A percentile compares a stretch with the other conserved stretches of the same genome.
Conservation (phyloP, 2,113 vertebrate genomes). For the Tinamus guttatus region DNA sequence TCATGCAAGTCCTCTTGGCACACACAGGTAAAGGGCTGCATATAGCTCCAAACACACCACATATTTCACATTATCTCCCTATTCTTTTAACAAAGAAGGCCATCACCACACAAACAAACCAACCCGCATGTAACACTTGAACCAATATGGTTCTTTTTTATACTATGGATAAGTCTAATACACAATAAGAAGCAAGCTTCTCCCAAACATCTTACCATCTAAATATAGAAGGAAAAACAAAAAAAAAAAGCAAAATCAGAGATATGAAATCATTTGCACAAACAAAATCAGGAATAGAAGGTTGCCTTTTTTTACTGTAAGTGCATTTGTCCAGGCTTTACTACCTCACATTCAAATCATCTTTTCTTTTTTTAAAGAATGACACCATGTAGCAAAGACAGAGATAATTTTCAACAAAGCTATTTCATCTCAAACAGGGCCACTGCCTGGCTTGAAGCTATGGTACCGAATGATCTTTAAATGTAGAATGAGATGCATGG, state of each 20-base stretch:
- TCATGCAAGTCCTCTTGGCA: not conserved
- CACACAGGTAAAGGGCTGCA: rapidly evolving
- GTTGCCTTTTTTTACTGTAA: not conserved
- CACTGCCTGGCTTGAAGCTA: conserved; percentile 10
- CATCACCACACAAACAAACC: not conserved
- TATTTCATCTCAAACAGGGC: not conserved
- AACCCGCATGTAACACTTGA: not conserved
- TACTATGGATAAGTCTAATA: not conserved
- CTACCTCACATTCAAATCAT: not conserved
- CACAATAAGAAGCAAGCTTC: not conserved
- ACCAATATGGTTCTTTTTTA: not conserved
- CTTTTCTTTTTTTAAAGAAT: not conserved
- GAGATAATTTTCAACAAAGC: not conserved
- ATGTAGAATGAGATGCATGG: conserved; percentile 45
- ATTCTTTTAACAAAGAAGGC: not conserved
- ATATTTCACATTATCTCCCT: not conserved
- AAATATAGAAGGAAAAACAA: not conserved
- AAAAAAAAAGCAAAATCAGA: not conserved
- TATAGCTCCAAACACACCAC: rapidly evolving
- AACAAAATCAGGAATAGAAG: not conserved
- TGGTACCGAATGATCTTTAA: conserved; percentile 15
- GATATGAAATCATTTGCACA: not conserved
- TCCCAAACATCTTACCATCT: not conserved
- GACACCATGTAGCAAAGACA: not conserved
- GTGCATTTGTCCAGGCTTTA: not conserved